These are phyloP conservation scores for Trichechus manatus DNA, from an alignment of 2,113 vertebrate genomes.

Conservation along the genomic window DNA sequence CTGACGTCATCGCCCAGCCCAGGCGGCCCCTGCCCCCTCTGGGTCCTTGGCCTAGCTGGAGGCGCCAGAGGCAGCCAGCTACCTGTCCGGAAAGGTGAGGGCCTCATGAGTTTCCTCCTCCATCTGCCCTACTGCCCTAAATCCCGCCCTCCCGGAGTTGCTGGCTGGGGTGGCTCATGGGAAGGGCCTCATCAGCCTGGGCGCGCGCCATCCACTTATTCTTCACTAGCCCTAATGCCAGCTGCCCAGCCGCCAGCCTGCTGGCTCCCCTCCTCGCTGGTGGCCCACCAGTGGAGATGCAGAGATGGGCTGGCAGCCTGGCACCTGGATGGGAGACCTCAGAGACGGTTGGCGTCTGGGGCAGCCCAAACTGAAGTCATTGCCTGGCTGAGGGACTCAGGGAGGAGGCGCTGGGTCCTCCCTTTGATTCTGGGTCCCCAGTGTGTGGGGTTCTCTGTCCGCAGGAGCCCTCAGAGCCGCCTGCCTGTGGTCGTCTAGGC, in stretches of 20 bases:
- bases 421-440: background rate
- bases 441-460: background rate
- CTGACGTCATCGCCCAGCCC: background rate
- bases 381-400: background rate
- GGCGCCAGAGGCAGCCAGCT: background rate
- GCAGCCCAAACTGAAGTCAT: background rate
- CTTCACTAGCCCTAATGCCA: background rate
- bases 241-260: background rate
- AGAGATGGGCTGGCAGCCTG: background rate
- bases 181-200: no score
- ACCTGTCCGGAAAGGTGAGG: background rate
- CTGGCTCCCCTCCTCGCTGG: background rate
- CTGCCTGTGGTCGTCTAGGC: background rate
- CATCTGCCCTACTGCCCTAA: background rate
- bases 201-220: background rate
- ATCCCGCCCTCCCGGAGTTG: background rate
- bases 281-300: background rate
- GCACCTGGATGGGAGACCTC: background rate
- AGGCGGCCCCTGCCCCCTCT: background rate
- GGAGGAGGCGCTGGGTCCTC: background rate
- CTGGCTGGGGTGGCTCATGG: no score
- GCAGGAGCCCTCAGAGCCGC: background rate
- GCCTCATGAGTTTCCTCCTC: no score
- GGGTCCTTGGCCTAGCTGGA: background rate
- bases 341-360: background rate